Evolutionary conservation across 2,888 invertebrate species (phyloP).

Genomic region (Villa cingulata): DNA sequence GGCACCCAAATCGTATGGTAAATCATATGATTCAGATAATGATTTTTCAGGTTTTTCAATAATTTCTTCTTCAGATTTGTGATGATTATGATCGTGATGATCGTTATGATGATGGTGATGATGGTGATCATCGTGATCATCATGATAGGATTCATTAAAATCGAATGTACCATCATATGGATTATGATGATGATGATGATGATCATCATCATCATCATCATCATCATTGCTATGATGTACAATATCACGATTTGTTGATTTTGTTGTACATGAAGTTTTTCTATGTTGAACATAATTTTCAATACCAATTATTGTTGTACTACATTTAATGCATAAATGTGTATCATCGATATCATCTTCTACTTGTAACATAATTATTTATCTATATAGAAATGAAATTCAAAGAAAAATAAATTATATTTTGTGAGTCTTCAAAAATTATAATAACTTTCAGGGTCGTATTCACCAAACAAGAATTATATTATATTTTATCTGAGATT

Average conservation of each 20-base stretch:
- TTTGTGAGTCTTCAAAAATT: too few relatives aligned
- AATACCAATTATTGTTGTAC: constrained; percentile 66
- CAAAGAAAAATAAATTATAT: too few relatives aligned
- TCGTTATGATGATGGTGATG: too few relatives aligned
- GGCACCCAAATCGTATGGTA: constrained; percentile 53
- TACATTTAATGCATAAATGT: constrained; percentile 81
- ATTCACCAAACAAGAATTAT: too few relatives aligned
- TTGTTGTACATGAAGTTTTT: constrained; percentile 48
- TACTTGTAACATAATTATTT: too few relatives aligned
- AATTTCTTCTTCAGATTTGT: constrained; percentile 15
- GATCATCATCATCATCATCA: too few relatives aligned
- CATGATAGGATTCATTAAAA: constrained; percentile 19
- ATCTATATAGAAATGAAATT: too few relatives aligned
- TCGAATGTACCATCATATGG: constrained; percentile 25
- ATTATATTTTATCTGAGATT: too few relatives aligned
- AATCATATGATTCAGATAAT: constrained; percentile 33
- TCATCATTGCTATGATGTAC: too few relatives aligned
- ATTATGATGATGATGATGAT: too few relatives aligned
- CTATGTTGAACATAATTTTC: constrained; percentile 76
- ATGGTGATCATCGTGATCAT: not conserved
- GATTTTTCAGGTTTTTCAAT: constrained; percentile 28
- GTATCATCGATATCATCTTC: constrained; percentile 64
- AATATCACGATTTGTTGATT: constrained; percentile 20
- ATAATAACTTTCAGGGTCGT: too few relatives aligned
- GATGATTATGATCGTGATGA: not conserved